Evolutionary conservation across 2,888 invertebrate species (phyloP).

Genomic region (Leucozona laternaria): DNA sequence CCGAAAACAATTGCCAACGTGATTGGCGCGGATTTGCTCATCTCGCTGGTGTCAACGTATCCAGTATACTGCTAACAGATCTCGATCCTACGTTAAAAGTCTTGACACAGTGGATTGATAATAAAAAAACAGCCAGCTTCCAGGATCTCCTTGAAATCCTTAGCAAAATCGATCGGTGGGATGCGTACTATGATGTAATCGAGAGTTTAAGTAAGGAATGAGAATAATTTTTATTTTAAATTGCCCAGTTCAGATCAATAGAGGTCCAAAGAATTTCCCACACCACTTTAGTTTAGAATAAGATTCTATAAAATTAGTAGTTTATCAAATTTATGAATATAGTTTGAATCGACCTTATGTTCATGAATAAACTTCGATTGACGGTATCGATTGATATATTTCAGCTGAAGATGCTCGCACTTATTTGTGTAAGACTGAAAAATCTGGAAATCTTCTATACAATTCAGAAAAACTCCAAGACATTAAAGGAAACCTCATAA

Average conservation of each 20-base stretch:
- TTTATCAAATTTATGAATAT: no score
- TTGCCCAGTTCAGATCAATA: neutral
- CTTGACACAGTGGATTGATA: neutral
- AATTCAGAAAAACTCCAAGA: neutral
- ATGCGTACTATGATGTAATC: neutral
- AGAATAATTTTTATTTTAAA: neutral
- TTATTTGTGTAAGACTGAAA: neutral
- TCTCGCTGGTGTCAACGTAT: neutral
- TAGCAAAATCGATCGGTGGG: neutral
- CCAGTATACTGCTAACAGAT: neutral
- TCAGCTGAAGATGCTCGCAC: neutral
- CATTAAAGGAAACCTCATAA: no score
- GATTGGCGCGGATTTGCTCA: neutral
- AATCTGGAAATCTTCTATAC: neutral
- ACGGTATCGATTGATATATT: neutral
- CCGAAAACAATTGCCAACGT: neutral
- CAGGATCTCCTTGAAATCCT: neutral
- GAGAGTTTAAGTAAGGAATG: neutral
- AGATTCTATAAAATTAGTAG: no score
- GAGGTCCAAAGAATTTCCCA: neutral
- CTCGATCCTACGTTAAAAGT: neutral
- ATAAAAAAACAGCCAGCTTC: neutral
- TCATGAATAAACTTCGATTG: neutral
- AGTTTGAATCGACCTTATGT: no score
- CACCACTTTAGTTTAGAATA: no score